Evolutionary conservation across 2,113 vertebrate genomes (phyloP).

Genomic region (Eulemur macaco): DNA sequence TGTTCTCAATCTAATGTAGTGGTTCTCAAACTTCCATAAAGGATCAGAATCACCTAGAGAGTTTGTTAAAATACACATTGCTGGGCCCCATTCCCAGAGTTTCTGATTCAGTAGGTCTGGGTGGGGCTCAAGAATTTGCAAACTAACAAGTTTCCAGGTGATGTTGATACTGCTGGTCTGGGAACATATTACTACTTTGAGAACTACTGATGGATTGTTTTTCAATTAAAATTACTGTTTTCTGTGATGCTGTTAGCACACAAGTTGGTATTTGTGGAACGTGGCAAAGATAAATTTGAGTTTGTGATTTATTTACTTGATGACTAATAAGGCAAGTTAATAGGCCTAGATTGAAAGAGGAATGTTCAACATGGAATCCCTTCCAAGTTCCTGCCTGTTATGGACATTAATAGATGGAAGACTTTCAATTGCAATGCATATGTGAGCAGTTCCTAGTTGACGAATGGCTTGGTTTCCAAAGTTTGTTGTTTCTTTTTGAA

Average conservation of each 20-base stretch:
- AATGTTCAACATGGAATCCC: background rate
- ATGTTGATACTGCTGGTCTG: background rate
- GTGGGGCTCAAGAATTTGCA: background rate
- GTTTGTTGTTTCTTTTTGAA: conserved; percentile 47
- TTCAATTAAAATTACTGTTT: background rate
- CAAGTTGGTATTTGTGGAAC: conserved; percentile 21
- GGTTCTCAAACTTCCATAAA: background rate
- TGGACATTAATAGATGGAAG: background rate
- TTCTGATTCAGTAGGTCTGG: background rate
- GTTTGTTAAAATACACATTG: background rate
- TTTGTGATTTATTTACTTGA: conserved; percentile 43
- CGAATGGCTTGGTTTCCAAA: conserved; percentile 53
- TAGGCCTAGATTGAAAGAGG: conserved; percentile 51
- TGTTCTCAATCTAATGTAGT: background rate
- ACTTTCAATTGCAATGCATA: background rate
- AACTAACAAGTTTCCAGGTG: background rate
- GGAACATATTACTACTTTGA: background rate
- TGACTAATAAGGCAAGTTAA: conserved; percentile 44
- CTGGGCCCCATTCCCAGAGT: background rate
- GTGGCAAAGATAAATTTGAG: conserved; percentile 33
- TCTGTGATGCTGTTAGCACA: background rate
- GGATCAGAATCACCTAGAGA: background rate
- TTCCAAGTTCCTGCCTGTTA: conserved; percentile 45
- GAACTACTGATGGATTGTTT: background rate
- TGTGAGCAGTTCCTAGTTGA: background rate